These are phyloP conservation scores for Catocala nupta DNA, from an alignment of 2,888 invertebrate genomes.

Conservation along the genomic window DNA sequence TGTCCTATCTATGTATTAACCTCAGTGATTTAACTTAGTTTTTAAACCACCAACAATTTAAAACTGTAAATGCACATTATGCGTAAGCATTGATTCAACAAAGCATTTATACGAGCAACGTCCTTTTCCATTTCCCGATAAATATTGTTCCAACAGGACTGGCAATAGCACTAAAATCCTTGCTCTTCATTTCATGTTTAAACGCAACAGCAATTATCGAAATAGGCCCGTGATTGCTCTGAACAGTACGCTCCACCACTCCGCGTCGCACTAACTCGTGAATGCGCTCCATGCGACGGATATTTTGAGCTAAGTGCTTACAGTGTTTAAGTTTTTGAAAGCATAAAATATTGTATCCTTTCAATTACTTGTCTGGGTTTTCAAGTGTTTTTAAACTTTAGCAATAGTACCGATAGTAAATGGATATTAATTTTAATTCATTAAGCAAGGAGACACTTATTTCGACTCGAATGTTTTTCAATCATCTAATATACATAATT, in stretches of 20 bases:
- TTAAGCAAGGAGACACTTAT: no score
- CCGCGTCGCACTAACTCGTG: constrained; percentile 5
- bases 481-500: no score
- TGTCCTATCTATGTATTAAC: no score
- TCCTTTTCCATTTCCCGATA: background rate
- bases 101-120: background rate
- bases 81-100: no score
- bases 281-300: constrained; percentile 33
- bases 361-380: constrained; percentile 30
- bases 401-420: background rate
- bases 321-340: constrained; percentile 44
- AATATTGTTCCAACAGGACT: background rate
- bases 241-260: constrained; percentile 21
- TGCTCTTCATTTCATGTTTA: constrained; percentile 26
- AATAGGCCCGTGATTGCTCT: constrained; percentile 44
- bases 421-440: background rate
- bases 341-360: constrained; percentile 41
- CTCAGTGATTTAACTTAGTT: no score
- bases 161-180: constrained; percentile 14
- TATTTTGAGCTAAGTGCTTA: constrained; percentile 33
- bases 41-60: no score
- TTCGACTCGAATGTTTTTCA: no score
- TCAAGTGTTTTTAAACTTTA: constrained; percentile 5
- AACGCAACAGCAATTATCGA: constrained; percentile 48
- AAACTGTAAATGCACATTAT: no score